Percentiles rank a stretch among this genome's conserved stretches.
Evolutionary conservation across 2,888 invertebrate species (phyloP).

Genomic region (Lysandra bellargus): DNA sequence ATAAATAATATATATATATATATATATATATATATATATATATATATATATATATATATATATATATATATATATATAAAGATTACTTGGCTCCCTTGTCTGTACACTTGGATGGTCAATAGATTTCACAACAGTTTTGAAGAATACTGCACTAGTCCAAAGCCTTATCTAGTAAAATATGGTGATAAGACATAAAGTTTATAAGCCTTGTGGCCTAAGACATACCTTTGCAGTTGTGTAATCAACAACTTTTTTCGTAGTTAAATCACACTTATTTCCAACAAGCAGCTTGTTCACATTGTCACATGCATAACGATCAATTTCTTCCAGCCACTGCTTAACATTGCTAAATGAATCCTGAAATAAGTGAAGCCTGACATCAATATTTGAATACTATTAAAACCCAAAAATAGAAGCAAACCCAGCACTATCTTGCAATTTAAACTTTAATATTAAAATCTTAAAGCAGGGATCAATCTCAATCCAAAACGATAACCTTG

Average conservation of each 20-base stretch:
- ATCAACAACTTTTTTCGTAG: constrained; percentile 98
- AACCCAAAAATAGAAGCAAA: not conserved
- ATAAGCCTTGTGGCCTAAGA: constrained; percentile 38
- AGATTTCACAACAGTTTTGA: too few species aligned
- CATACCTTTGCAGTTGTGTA: constrained; percentile 97
- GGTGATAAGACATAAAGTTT: too few species aligned
- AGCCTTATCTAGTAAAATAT: too few species aligned
- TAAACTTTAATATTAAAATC: not conserved
- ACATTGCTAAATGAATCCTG: constrained; percentile 99
- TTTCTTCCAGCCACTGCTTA: constrained; percentile 99
- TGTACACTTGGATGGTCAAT: too few species aligned
- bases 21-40: too few species aligned
- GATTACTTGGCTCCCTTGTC: too few species aligned
- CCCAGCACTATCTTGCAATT: not conserved
- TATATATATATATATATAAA: too few species aligned
- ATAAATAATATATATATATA: too few species aligned
- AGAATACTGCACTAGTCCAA: too few species aligned
- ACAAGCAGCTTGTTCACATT: constrained; percentile 99
- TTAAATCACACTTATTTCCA: constrained; percentile 99
- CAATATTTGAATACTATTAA: not conserved
- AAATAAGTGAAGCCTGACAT: not conserved
- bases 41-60: too few species aligned
- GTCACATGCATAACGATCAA: constrained; percentile 99
- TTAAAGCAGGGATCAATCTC: too few species aligned
- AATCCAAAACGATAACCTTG: too few species aligned